Evolutionary conservation across 2,888 invertebrate species (phyloP), one percentile per base, ranked within the genome.

Genomic region (Calameuta filiformis): DNA sequence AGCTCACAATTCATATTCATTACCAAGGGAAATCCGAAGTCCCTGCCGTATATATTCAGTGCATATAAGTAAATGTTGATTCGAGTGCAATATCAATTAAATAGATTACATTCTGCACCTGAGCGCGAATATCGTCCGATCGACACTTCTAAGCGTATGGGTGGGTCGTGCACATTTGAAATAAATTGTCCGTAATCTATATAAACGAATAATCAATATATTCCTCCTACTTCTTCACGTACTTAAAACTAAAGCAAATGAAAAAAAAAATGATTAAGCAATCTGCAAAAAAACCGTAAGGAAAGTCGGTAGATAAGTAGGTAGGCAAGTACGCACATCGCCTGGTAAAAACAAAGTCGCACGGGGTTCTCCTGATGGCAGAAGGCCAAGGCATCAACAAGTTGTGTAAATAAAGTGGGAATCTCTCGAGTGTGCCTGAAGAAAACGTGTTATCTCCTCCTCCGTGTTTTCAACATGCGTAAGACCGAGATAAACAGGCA

Each of bases 341-440:
- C 37, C 23, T 68, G 75, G 69, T 9, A 69, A 40, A 56, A 56
- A 69, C 68, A n/a, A 76, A 69, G 30, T 30, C 34, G 33, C 35
- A 56, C 75, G 75, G 69, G 34, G 68, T 56, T 15, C 56, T 56
- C 31, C 31, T 6, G 69, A 35, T 77, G 76, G 76, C 76, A 77
- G n/a, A 34, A 15, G 11, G 76, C 76, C 73, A 71, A 73, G 15
- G 30, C 56, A 77, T 77, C 76, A 77, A 77, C 76, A 77, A 77
- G 76, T 77, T 77, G 76, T 68, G 35, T 71, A 40, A 77, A 73
- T 77, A 77, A 56, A n/a, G 56, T 73, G 30, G 71, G 12, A 71
- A 71, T 34, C 71, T 33, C 34, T 71, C 71, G 31, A 30, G 23
- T 23, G 9, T 23, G 23, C 56, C 9, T 23, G 23, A 56, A 9